A percentile compares a stretch with the other conserved stretches of the same genome.
phyloP scores from a whole-genome alignment of 2,888 invertebrate genomes.

The Eubasilissa splendida region DNA sequence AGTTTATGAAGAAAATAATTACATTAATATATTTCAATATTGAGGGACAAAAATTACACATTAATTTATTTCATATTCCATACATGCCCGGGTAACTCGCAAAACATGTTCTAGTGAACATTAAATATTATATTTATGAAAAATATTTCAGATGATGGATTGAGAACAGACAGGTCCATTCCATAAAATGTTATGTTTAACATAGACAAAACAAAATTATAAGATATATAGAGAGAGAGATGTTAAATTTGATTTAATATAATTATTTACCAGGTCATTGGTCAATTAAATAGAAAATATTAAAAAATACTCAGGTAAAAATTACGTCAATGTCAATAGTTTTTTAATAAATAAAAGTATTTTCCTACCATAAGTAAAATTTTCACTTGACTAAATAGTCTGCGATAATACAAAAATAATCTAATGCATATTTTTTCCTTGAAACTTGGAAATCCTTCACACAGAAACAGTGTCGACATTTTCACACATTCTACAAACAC shows the following conservation, averaged over 20 bases:
- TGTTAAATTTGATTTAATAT: constrained; percentile 32
- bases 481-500: neutral
- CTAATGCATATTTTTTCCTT: neutral
- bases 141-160: neutral
- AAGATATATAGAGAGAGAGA: constrained; percentile 32
- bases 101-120: constrained; percentile 5
- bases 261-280: constrained; percentile 25
- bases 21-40: too few relatives aligned
- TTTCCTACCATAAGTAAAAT: neutral
- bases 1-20: too few relatives aligned
- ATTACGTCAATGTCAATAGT: constrained; percentile 19
- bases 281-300: constrained; percentile 26
- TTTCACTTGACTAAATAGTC: too few relatives aligned
- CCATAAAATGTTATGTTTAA: neutral
- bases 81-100: neutral
- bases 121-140: neutral
- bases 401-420: too few relatives aligned
- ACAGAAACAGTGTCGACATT: neutral
- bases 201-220: neutral
- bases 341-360: constrained; percentile 27
- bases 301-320: constrained; percentile 35
- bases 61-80: too few relatives aligned
- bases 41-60: too few relatives aligned
- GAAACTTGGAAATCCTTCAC: neutral
- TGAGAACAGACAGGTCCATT: neutral